Evolutionary conservation across 2,888 invertebrate species (phyloP), one percentile per base, ranked within the genome.

Genomic region (Drosophila neonasuta): DNA sequence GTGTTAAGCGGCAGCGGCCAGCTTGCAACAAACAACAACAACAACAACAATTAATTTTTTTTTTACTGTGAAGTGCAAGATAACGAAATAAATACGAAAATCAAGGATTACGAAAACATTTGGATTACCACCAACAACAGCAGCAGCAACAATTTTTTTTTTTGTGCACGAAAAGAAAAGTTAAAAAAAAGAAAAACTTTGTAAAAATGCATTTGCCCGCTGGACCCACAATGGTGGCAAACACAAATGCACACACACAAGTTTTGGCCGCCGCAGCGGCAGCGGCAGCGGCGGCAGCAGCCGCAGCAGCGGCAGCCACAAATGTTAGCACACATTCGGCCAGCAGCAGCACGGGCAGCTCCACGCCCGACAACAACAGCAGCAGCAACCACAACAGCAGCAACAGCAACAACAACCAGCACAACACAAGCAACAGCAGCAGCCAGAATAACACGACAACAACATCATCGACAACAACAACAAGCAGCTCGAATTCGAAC

Each of bases 181-280:
- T 24, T 4, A 34, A 4, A 10, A 11, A 34, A 0, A 10, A 4
- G 1, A 34, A 11, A 2, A 36, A 20, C 20, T 20, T 20, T 20
- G 20, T 20, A 4, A 24, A 24, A 6, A 90, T 91, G 90, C 90
- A 91, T 89, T 77, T 91, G 74, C 90, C 91, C 58, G 88, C 88
- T 63, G 90, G 90, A 68, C 90, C 91, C 77, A 90, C 90, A 48
- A 86, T 90, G 79, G 88, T 90, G 62, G 89, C 89, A 54, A 84
- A 76, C 34, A 70, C 64, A 52, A 72, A 79, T 56, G 80, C 88
- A 42, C 85, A 87, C 32, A 78, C 82, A 54, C 83, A 84, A 54
- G 87, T 87, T 20, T 57, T 87, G 59, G 82, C 68, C 57, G 81
- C 54, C 4, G 80, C 76, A 20, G 87, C 73, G 17, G 79, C 79